These are phyloP conservation scores for Seira musarum DNA, from an alignment of 2,888 invertebrate genomes.

Conservation along the genomic window DNA sequence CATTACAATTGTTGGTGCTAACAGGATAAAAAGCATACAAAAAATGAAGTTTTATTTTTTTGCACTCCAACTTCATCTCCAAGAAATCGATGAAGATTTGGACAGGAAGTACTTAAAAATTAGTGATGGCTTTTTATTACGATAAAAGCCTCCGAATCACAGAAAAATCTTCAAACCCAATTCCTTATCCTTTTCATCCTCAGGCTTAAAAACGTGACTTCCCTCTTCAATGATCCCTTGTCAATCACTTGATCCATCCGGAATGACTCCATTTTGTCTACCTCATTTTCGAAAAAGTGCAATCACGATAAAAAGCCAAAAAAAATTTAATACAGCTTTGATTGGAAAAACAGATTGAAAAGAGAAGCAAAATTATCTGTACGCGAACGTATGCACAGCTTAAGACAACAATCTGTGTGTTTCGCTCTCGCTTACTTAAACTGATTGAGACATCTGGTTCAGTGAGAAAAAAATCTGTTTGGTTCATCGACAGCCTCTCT, in stretches of 20 bases:
- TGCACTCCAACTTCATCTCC: background rate
- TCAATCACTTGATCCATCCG: background rate
- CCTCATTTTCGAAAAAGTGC: no score
- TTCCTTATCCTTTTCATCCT: constrained; percentile 29
- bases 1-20: background rate
- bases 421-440: constrained; percentile 6
- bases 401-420: constrained; percentile 12
- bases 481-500: constrained; percentile 60
- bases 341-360: constrained; percentile 46
- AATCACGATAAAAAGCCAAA: no score
- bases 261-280: constrained; percentile 43
- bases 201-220: constrained; percentile 28
- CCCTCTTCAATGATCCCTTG: constrained; percentile 10
- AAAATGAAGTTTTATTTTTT: background rate
- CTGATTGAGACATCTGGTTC: constrained; percentile 64
- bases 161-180: background rate
- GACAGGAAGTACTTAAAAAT: constrained; percentile 24
- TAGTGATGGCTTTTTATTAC: constrained; percentile 38
- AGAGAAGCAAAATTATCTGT: no score
- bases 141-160: no score
- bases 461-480: constrained; percentile 58
- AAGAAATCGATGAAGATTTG: constrained; percentile 21
- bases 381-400: background rate
- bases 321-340: constrained; percentile 23
- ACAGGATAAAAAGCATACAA: constrained; percentile 3